Conservation (phyloP, 2,797 vertebrate genomes). For the Crocodylus rhombifer region DNA sequence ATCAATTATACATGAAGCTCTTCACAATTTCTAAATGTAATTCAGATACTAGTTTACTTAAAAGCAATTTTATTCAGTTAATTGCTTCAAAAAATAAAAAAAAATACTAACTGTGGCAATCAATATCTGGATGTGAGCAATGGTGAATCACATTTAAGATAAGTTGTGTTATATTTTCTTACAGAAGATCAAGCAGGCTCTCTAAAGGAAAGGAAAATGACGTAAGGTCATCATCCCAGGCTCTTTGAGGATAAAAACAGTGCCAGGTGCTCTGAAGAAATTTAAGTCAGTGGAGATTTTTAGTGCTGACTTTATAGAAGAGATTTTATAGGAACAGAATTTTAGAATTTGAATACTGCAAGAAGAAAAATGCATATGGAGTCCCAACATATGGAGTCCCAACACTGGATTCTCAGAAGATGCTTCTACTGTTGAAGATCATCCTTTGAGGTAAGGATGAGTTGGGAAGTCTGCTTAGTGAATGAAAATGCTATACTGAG, state of each 20-base stretch:
- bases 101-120: not conserved
- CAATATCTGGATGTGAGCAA: not conserved
- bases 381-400: too few relatives aligned
- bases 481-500: not conserved
- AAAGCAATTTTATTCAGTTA: not conserved
- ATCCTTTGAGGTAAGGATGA: not conserved
- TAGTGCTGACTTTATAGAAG: not conserved
- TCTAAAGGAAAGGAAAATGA: not conserved
- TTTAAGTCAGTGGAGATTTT: not conserved
- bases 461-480: not conserved
- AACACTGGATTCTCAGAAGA: not conserved
- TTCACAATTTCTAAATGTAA: not conserved
- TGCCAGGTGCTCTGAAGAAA: not conserved
- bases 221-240: not conserved
- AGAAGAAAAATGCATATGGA: not conserved
- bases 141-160: not conserved
- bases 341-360: not conserved
- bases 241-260: not conserved
- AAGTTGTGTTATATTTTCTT: not conserved
- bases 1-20: not conserved
- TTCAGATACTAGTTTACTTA: not conserved
- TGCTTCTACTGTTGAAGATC: not conserved
- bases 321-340: not conserved
- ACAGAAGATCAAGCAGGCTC: not conserved
- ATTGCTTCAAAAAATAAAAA: not conserved